A percentile compares a stretch with the other conserved stretches of the same genome.
Evolutionary conservation across 2,888 invertebrate genomes (phyloP).

Genomic region (Drosophila multiciliata): DNA sequence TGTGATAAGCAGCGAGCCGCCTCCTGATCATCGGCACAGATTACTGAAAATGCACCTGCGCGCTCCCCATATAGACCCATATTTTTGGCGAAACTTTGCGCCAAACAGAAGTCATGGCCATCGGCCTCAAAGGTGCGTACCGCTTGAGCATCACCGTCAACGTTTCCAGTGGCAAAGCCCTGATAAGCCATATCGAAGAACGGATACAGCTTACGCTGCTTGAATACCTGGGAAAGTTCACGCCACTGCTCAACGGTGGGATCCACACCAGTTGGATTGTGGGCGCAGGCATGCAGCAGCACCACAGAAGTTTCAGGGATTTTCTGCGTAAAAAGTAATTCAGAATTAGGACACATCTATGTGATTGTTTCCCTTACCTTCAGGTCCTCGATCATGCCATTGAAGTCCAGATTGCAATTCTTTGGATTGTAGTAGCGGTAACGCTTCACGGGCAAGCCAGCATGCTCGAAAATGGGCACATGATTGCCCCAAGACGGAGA

Average conservation of each 20-base stretch:
- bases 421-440: conserved; percentile 98
- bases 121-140: conserved; percentile 94
- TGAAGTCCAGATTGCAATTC: conserved; percentile 96
- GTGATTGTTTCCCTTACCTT: conserved; percentile 86
- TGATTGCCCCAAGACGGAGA: conserved; percentile 99
- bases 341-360: not conserved
- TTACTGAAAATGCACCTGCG: conserved; percentile 94
- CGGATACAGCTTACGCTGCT: conserved; percentile 92
- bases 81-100: conserved; percentile 99
- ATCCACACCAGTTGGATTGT: conserved; percentile 99
- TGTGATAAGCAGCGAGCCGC: conserved; percentile 95
- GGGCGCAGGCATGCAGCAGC: conserved; percentile 98
- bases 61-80: conserved; percentile 97
- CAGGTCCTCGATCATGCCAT: conserved; percentile 95
- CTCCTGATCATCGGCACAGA: conserved; percentile 91
- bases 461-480: conserved; percentile 95
- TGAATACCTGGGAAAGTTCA: conserved; percentile 93
- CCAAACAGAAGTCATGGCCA: conserved; percentile 93
- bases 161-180: conserved; percentile 96
- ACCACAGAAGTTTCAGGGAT: conserved; percentile 96
- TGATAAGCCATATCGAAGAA: conserved; percentile 99
- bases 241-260: conserved; percentile 95
- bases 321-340: conserved; percentile 89
- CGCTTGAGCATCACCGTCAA: conserved; percentile 94
- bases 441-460: conserved; percentile 93